phyloP scores from a whole-genome alignment of 2,113 vertebrate genomes.

The Eulemur rufifrons region DNA sequence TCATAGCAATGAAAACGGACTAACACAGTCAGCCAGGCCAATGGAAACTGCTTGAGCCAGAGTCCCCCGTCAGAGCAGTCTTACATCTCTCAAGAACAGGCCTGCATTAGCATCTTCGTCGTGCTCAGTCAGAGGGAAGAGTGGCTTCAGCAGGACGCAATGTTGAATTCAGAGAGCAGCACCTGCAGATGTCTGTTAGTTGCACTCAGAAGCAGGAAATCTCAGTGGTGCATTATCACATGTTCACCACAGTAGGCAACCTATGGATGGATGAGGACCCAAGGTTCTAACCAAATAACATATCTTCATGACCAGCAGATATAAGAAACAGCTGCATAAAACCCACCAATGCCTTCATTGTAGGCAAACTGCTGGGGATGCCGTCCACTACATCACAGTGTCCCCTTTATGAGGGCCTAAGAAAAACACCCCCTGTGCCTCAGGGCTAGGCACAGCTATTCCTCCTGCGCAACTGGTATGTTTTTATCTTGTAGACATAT shows the following conservation, averaged over 20 bases:
- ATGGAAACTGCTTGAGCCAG: not conserved
- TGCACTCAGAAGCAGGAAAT: not conserved
- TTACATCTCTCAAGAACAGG: not conserved
- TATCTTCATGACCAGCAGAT: not conserved
- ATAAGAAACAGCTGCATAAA: not conserved
- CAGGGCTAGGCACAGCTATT: conserved; percentile 3
- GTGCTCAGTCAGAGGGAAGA: not conserved
- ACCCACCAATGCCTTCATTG: not conserved
- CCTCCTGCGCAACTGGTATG: conserved; percentile 23
- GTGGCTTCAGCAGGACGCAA: not conserved
- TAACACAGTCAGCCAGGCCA: not conserved
- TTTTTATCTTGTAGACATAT: not conserved
- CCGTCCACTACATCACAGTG: conserved; percentile 40
- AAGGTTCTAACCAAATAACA: not conserved
- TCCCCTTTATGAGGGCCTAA: conserved; percentile 22
- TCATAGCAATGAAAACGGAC: too few species aligned
- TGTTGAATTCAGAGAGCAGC: not conserved
- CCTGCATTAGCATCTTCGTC: not conserved
- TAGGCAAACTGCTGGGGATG: not conserved
- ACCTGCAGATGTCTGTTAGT: not conserved
- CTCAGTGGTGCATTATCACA: not conserved
- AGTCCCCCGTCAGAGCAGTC: not conserved
- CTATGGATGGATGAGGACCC: not conserved
- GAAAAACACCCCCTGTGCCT: not conserved
- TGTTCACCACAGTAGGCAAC: not conserved